Percentiles rank a stretch among this genome's conserved stretches.
Conservation (phyloP, 2,888 invertebrate species). For the Protophormia terraenovae region DNA sequence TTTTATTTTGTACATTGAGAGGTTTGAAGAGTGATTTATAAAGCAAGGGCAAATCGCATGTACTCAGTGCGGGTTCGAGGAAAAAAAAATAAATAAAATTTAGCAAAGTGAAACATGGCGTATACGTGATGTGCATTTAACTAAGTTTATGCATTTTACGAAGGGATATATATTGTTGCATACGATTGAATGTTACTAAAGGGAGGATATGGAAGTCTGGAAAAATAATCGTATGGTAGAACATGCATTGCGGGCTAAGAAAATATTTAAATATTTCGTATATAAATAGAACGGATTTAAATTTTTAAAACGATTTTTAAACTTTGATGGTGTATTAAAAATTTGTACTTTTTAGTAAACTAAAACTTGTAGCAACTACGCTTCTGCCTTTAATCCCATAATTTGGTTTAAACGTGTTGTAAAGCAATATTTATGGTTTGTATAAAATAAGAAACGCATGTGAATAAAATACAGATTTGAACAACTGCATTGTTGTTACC, state of each 20-base stretch:
- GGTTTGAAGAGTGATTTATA: conserved; percentile 32
- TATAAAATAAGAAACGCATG: background rate
- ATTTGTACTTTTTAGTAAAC: too few species aligned
- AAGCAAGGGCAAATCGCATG: conserved; percentile 15
- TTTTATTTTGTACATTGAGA: background rate
- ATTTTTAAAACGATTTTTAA: too few species aligned
- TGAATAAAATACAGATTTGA: conserved; percentile 42
- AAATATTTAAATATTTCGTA: too few species aligned
- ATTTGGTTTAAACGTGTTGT: conserved; percentile 1
- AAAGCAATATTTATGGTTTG: conserved; percentile 47
- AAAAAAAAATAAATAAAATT: background rate
- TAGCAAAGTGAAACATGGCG: conserved; percentile 41
- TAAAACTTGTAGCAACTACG: background rate
- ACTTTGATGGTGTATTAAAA: too few species aligned
- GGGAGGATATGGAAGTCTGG: background rate
- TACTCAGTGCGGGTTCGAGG: background rate
- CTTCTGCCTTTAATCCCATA: background rate
- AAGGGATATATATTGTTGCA: background rate
- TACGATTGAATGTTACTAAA: background rate
- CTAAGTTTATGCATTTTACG: conserved; percentile 19
- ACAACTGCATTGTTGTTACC: background rate
- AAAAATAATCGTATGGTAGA: too few species aligned
- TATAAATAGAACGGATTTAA: too few species aligned
- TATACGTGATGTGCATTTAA: conserved; percentile 64
- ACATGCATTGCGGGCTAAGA: too few species aligned